Evolutionary conservation across 2,113 vertebrate genomes (phyloP), one percentile per base, ranked within the genome.

Genomic region (Cardinalis cardinalis): DNA sequence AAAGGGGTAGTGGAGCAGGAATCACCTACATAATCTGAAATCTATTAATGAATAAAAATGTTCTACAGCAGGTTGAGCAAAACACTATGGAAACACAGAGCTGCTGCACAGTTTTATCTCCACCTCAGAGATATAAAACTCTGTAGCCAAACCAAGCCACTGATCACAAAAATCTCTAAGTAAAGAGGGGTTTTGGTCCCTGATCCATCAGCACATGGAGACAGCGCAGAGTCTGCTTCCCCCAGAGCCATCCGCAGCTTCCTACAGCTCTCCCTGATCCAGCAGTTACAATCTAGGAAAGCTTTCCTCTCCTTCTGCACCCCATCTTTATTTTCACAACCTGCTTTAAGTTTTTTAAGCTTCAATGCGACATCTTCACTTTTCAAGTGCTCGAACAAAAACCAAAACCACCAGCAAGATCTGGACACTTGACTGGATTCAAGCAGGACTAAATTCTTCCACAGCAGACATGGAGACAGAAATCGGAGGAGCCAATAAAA

Each of bases 121-220:
- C 9, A 4, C 38, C 36, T 46, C 70, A 64, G 25, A 81, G 60
- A 59, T 12, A 13, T 3, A 31, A 41, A 82, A n/a, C 18, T 7
- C 41, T 4, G 5, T 1, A 63, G 34, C 13, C 38, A 78, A 89
- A 82, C 23, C 9, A 15, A 70, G 18, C 6, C 32, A 36, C 10
- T 4, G 46, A 38, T 18, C 23, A 24, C 40, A 25, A 61, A 69
- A 52, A 34, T 11, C 29, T 43, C 29, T 3, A 29, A 18, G 15
- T 14, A 0, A 29, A 4, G 17, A 44, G n/a, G 71, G 4, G 23
- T 9, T 55, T 7, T 48, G 23, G 41, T 28, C 26, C 44, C 36
- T 49, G 40, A 41, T 4, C 41, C n/a, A 29, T 2, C n/a, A 20
- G 41, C 41, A 73, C 55, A 13, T 0, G 1, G n/a, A 34, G 6